A percentile compares a stretch with the other conserved stretches of the same genome.
phyloP scores from a whole-genome alignment of 2,797 vertebrate species.

The Thamnophis elegans region DNA sequence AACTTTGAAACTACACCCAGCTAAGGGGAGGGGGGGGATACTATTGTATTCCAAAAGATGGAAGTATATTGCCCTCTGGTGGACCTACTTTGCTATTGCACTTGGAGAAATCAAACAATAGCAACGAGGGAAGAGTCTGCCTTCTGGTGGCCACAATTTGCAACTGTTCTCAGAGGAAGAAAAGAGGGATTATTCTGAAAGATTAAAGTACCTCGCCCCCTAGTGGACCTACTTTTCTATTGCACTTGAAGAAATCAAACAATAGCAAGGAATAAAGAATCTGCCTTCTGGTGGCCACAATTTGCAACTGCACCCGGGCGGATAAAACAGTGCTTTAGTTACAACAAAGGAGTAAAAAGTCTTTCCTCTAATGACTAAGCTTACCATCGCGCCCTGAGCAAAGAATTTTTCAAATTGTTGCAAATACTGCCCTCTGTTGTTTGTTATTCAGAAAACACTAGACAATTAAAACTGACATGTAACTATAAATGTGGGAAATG shows the following conservation, averaged over 20 bases:
- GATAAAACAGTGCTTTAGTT: not conserved
- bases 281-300: not conserved
- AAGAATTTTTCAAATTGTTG: not conserved
- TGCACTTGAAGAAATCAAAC: not conserved
- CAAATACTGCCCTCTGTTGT: not conserved
- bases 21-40: not conserved
- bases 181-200: no score
- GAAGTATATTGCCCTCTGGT: not conserved
- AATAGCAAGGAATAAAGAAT: not conserved
- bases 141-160: not conserved
- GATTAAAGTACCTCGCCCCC: not conserved
- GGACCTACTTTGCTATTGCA: not conserved
- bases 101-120: not conserved
- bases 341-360: not conserved
- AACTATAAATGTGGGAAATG: not conserved
- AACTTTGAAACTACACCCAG: not conserved
- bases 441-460: not conserved
- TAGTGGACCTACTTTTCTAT: not conserved
- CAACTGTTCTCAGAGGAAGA: no score
- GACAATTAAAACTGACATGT: not conserved
- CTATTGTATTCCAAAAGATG: not conserved
- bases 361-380: not conserved
- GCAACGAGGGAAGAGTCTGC: not conserved
- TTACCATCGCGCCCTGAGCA: not conserved
- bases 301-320: not conserved